Conservation (phyloP, 2,797 vertebrate species). For the Myotis myotis region DNA sequence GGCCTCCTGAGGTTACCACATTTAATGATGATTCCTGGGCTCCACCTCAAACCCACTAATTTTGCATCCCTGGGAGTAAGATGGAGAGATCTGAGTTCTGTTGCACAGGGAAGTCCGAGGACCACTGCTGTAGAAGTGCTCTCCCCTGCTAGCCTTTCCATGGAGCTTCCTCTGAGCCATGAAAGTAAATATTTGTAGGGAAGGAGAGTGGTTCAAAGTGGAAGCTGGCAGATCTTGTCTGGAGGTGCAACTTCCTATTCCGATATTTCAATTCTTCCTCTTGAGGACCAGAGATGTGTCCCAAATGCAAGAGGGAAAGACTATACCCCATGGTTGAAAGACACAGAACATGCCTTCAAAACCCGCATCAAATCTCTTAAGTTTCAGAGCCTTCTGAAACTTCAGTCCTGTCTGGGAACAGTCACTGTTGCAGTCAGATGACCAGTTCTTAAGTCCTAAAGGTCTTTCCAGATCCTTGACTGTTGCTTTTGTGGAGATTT, state of each 20-base stretch:
- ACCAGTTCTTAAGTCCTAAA: not conserved
- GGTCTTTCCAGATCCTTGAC: constrained; percentile 23
- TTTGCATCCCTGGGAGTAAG: not conserved
- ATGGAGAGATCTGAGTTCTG: not conserved
- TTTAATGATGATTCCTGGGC: not conserved
- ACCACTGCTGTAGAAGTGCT: not conserved
- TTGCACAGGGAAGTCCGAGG: not conserved
- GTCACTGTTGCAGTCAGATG: not conserved
- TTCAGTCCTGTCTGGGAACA: not conserved
- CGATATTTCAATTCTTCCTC: not conserved
- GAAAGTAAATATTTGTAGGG: not conserved
- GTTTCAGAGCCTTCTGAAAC: not conserved
- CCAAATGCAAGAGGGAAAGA: not conserved
- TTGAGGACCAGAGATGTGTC: not conserved
- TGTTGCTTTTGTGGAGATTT: constrained; percentile 69
- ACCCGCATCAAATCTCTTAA: not conserved
- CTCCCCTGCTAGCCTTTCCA: not conserved
- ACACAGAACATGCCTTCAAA: not conserved
- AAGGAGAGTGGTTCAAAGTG: not conserved
- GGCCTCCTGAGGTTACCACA: not conserved
- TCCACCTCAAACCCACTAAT: not conserved
- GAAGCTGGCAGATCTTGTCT: not conserved
- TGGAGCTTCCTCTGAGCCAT: not conserved
- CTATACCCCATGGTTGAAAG: not conserved
- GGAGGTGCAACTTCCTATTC: not conserved